Conservation (phyloP, 37 sponge, comb jelly and placozoan species). For the Beroe ovata region DNA sequence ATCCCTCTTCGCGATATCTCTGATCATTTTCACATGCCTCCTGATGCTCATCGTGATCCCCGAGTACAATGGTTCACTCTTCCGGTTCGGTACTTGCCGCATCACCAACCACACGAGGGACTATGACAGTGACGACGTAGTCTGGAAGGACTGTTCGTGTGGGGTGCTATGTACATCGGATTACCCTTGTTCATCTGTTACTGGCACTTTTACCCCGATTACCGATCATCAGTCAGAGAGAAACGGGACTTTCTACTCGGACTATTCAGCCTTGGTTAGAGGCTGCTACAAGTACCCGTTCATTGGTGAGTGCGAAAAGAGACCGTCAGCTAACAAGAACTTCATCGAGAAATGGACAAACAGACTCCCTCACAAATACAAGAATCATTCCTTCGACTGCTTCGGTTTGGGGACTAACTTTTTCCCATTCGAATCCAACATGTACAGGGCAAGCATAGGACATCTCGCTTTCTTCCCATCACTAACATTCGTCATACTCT, state of each 20-base stretch:
- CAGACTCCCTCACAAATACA: background rate
- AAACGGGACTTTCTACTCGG: background rate
- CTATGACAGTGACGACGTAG: background rate
- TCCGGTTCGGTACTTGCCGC: background rate
- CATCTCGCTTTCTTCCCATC: background rate
- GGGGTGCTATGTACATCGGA: background rate
- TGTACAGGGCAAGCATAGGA: background rate
- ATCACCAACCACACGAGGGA: background rate
- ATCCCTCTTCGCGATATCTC: background rate
- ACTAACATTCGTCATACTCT: background rate
- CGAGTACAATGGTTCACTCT: background rate
- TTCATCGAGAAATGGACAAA: background rate
- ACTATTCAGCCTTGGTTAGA: background rate
- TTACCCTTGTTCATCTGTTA: background rate
- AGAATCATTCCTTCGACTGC: background rate
- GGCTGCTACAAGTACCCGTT: background rate
- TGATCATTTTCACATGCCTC: background rate
- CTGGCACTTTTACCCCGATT: background rate
- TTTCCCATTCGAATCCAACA: background rate
- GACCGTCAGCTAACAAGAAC: background rate
- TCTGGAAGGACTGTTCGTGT: background rate
- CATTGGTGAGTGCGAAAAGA: background rate
- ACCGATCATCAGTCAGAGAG: background rate
- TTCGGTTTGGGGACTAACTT: background rate
- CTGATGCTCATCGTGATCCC: background rate